These are phyloP conservation scores for Siniperca scherzeri DNA, from an alignment of 2,797 vertebrate genomes.

Conservation along the genomic window DNA sequence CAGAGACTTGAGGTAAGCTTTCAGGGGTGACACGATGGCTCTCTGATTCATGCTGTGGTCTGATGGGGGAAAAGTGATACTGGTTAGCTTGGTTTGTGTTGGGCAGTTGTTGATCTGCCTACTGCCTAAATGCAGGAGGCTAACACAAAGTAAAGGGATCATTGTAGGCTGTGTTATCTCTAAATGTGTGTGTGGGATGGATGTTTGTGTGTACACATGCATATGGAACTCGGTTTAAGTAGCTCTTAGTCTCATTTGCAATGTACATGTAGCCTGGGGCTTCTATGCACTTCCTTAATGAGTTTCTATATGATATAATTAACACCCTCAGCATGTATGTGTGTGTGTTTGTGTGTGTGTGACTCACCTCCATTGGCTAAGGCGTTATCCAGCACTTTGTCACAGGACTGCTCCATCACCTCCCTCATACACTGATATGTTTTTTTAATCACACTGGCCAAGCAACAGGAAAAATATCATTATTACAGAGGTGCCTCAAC, in stretches of 20 bases:
- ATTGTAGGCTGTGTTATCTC: neutral
- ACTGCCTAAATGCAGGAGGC: neutral
- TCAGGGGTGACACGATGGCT: conserved; percentile 64
- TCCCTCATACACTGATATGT: conserved; percentile 92
- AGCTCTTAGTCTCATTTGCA: conserved; percentile 27
- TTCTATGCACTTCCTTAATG: conserved; percentile 62
- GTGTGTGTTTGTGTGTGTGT: conserved; percentile 24
- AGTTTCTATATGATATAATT: conserved; percentile 57
- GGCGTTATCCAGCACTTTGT: conserved; percentile 91
- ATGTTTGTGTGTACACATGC: conserved; percentile 4
- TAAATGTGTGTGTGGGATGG: neutral
- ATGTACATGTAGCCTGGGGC: conserved; percentile 8
- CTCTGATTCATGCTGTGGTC: conserved; percentile 67
- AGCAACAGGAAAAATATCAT: conserved; percentile 15
- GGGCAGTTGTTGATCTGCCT: neutral
- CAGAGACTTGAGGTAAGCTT: conserved; percentile 78
- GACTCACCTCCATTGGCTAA: conserved; percentile 91
- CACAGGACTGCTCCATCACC: conserved; percentile 91
- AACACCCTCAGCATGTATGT: conserved; percentile 21
- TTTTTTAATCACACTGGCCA: conserved; percentile 90
- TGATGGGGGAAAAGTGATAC: conserved; percentile 60
- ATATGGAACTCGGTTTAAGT: conserved; percentile 9
- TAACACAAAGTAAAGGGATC: conserved; percentile 10
- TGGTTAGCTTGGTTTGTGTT: conserved; percentile 47
- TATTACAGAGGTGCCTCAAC: neutral